Evolutionary conservation across 1,140 invertebrate species (phyloP), one percentile per base, ranked within the genome.

Genomic region (Megathymus violae): DNA sequence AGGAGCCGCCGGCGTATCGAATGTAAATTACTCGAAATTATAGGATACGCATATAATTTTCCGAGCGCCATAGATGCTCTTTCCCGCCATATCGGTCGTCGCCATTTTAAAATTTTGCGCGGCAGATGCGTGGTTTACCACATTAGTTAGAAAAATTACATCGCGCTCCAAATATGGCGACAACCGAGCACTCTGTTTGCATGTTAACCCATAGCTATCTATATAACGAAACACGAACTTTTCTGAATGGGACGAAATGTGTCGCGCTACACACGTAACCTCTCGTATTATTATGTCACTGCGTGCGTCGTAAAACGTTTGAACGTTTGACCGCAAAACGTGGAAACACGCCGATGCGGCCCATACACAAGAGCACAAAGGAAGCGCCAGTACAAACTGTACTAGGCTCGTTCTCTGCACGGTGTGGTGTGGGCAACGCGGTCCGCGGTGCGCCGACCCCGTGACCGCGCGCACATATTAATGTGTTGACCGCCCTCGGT

Each of bases 21-120:
- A 89, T 89, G 85, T 87, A 87, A 89, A 89, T 83, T 84, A 84
- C 76, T 82, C 78, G 67, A 85, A 87, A 87, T 87, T 85, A 85
- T 85, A 80, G 81, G 70, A 80, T 79, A 81, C 73, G 80, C 77
- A 82, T 81, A 78, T 84, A 84, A 79, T 75, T 74, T 71, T 76
- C 82, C 75, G 58, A 67, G 72, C 69, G 76, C 47, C 47, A 16
- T 38, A 36, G 31, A 38, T 56, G 13, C 73, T 73, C 65, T 64
- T 67, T 67, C 71, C 77, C 70, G 47, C 50, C 44, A 47, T 54
- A 54, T 38, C 46, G 31, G 17, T 11, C 47, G 67, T 67, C 68
- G 74, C 76, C 74, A 74, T 80, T 76, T 76, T 78, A 67, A 77
- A 73, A 75, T 65, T 62, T 31, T 65, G 56, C 63, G 60, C 63